These are phyloP conservation scores for Pantherophis alleghaniensis DNA, from an alignment of 2,797 vertebrate species.

Conservation along the genomic window DNA sequence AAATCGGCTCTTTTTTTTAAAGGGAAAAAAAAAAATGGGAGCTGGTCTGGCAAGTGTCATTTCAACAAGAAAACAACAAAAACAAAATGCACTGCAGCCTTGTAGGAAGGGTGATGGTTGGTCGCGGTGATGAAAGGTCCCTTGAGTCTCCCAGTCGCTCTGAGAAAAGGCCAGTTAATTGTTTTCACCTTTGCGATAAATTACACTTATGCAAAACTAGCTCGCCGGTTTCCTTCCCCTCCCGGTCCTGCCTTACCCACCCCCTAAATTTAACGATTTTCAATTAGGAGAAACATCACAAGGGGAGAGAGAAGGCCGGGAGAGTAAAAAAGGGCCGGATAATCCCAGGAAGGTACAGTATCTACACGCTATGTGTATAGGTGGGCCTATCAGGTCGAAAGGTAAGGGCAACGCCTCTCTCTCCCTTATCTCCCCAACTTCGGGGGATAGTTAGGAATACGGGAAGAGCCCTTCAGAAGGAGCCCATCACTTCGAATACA, in stretches of 20 bases:
- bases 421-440: not conserved
- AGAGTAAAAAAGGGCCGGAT: not conserved
- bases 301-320: not conserved
- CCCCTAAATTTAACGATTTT: slow-evolving; percentile 24
- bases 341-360: not conserved
- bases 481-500: too few species aligned
- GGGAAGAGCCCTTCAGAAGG: not conserved
- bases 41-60: not conserved
- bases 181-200: slow-evolving; percentile 23
- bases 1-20: not conserved
- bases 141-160: not conserved
- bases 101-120: not conserved
- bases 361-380: not conserved
- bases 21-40: too few species aligned
- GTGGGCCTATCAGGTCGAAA: not conserved
- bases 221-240: not conserved
- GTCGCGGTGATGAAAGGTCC: not conserved
- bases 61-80: not conserved
- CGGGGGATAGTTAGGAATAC: too few species aligned
- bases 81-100: not conserved
- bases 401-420: not conserved
- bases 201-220: slow-evolving; percentile 12
- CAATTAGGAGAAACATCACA: slow-evolving; percentile 10
- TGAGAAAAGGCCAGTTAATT: not conserved
- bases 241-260: not conserved